Evolutionary conservation across 1,140 invertebrate genomes (phyloP).

Genomic region (Leptoteleia sp.): DNA sequence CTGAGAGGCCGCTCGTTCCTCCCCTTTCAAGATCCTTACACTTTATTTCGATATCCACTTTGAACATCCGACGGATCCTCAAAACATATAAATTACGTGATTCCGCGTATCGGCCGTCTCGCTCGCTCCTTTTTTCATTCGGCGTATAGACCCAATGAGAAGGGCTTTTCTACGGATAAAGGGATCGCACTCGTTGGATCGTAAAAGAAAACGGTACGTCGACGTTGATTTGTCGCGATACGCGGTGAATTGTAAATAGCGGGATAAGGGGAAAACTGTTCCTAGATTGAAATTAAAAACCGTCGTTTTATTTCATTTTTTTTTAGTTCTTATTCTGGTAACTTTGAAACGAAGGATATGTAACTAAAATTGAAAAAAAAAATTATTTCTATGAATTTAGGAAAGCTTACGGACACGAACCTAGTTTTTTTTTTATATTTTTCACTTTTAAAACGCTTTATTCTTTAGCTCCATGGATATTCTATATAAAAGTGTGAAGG

Average conservation of each 20-base stretch:
- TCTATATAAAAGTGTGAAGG: no score
- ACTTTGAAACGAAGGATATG: no score
- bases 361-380: no score
- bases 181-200: slow-evolving; percentile 50
- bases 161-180: slow-evolving; percentile 52
- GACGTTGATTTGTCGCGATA: slow-evolving; percentile 56
- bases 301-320: slow-evolving; percentile 16
- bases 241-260: slow-evolving; percentile 53
- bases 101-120: slow-evolving; percentile 17
- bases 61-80: slow-evolving; percentile 45
- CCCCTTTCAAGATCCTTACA: slow-evolving; percentile 39
- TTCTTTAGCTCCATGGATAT: no score
- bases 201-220: slow-evolving; percentile 61
- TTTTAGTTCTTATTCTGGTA: no score
- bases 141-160: slow-evolving; percentile 30
- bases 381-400: no score
- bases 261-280: slow-evolving; percentile 24
- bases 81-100: slow-evolving; percentile 60
- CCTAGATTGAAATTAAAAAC: slow-evolving; percentile 44
- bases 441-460: no score
- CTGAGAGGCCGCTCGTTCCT: slow-evolving; percentile 1
- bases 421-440: no score
- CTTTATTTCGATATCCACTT: slow-evolving; percentile 58
- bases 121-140: slow-evolving; percentile 25
- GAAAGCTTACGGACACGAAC: no score